These are phyloP conservation scores for Agonopterix heracliana DNA, from an alignment of 2,888 invertebrate species.

Conservation along the genomic window DNA sequence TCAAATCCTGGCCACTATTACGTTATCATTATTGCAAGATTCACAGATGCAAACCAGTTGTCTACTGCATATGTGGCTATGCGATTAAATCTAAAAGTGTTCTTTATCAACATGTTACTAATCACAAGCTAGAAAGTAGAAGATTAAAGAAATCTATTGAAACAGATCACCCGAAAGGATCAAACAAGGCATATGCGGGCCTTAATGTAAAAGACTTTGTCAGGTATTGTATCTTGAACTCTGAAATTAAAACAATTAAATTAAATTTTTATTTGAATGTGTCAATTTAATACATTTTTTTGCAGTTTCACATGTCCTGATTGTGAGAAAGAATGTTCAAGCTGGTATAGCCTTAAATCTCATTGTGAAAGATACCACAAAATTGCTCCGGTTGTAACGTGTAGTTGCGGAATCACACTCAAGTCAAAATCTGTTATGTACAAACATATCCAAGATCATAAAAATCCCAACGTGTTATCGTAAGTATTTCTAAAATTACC, in stretches of 20 bases:
- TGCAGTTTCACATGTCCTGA: constrained; percentile 60
- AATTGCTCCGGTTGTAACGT: constrained; percentile 53
- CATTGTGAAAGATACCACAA: constrained; percentile 56
- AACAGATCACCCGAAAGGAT: neutral
- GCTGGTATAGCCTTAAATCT: constrained; percentile 64
- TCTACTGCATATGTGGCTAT: constrained; percentile 57
- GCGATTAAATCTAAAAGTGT: constrained; percentile 55
- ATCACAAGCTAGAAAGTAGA: constrained; percentile 50
- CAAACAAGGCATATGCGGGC: constrained; percentile 17
- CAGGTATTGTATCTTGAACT: constrained; percentile 36
- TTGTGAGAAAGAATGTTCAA: constrained; percentile 57
- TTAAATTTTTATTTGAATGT: neutral
- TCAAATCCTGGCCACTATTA: constrained; percentile 49
- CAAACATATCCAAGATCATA: constrained; percentile 71
- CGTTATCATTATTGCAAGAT: constrained; percentile 41
- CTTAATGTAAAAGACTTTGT: constrained; percentile 58
- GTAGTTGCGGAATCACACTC: constrained; percentile 63
- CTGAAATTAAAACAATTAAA: neutral
- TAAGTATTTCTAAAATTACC: constrained; percentile 33
- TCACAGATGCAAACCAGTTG: constrained; percentile 50
- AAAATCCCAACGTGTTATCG: constrained; percentile 64
- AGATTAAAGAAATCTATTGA: constrained; percentile 32
- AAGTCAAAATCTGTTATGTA: constrained; percentile 71
- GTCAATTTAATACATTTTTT: constrained; percentile 10
- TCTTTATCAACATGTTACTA: constrained; percentile 60